Percentiles rank a stretch among this genome's conserved stretches.
Evolutionary conservation across 2,888 invertebrate species (phyloP).

Genomic region (Himalopsyche japonica): DNA sequence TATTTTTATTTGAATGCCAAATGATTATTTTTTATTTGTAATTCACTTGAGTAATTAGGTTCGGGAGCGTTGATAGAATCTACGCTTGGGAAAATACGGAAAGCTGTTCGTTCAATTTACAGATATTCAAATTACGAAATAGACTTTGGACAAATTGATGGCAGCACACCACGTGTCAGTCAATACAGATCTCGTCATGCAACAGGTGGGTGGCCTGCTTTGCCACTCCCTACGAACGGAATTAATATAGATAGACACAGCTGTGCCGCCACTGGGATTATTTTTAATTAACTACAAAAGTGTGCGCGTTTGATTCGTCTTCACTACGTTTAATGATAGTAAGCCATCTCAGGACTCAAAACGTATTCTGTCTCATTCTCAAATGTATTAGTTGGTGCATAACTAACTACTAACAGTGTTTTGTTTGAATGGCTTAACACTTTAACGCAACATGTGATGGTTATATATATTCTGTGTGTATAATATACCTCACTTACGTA

Average conservation of each 20-base stretch:
- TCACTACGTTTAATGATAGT: neutral
- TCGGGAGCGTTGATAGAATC: too few relatives aligned
- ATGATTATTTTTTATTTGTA: too few relatives aligned
- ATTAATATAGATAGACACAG: neutral
- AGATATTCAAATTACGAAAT: neutral
- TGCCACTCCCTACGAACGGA: neutral
- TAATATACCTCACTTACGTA: too few relatives aligned
- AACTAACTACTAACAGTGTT: too few relatives aligned
- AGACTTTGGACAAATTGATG: neutral
- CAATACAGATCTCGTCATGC: neutral
- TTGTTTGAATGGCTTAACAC: too few relatives aligned
- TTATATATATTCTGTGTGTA: too few relatives aligned
- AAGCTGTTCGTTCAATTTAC: neutral
- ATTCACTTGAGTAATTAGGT: too few relatives aligned
- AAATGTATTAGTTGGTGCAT: too few relatives aligned
- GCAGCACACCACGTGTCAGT: neutral
- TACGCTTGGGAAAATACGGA: neutral
- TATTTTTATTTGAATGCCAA: too few relatives aligned
- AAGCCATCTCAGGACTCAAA: too few relatives aligned
- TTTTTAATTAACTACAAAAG: neutral
- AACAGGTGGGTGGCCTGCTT: neutral
- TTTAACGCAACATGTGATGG: too few relatives aligned
- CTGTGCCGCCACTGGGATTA: neutral
- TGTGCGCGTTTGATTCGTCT: neutral
- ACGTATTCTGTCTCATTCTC: too few relatives aligned